Base-by-base conservation (phyloP, 92 coral and sea anemone genomes). In the Siderastrea radians region DNA sequence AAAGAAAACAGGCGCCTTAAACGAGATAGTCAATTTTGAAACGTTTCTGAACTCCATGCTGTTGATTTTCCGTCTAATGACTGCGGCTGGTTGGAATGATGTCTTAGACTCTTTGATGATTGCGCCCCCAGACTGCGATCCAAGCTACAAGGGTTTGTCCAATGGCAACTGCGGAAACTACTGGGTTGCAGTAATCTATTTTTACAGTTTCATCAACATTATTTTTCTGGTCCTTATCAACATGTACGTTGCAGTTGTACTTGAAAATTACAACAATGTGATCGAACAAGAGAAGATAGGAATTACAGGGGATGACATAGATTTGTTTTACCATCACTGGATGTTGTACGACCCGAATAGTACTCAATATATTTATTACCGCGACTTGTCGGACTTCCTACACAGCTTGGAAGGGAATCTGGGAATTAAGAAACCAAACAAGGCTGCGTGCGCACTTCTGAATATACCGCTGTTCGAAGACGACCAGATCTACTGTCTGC, bases 1-100 rank as follows among this genome's bases (percentile, higher is more conserved):
- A 55, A 95, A 92, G 89, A 98, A 96, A 73, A 92, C 97, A 7
- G 98, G 95, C 54, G 98, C 96, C 9, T 86, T 98, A 16, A 98
- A 98, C 72, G 97, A 94, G 12, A 98, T 95, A 67, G 98, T 97
- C 1, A 97, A 98, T 86, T 98, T 98, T 74, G 99, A 98, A 79
- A 96, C 96, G 79, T 96, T 98, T 78, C 87, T 94, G 44, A 94
- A 83, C 48, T 93, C 97, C 49, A 90, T 98, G 80, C 78, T 96
- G 72, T 93, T 98, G 48, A 43, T 98, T 82, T 96, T 98, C 76
- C 98, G 98, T 14, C 86, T 98, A 4, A 96, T 98, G 96, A 96
- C 99, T 54, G 96, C 98, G 54, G 98, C 99, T 8, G 99, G 99
- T 2, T 98, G 99, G 98, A 95, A 98, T 70, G 99, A 98, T 77